phyloP scores from a whole-genome alignment of 2,888 invertebrate species.

The Tiphia femorata region DNA sequence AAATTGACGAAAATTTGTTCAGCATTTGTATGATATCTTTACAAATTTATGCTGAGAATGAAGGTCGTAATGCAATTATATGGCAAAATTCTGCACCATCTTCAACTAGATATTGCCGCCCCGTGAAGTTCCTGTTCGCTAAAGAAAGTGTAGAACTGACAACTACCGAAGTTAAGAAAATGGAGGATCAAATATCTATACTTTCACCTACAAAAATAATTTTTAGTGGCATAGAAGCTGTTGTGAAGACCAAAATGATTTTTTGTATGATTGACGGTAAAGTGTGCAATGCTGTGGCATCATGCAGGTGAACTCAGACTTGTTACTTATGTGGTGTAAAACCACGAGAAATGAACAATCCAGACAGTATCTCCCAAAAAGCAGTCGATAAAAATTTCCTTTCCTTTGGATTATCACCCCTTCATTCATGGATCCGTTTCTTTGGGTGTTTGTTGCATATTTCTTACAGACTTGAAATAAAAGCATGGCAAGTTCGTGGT shows the following conservation, averaged over 20 bases:
- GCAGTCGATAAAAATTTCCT: not conserved
- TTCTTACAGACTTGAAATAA: slow-evolving; percentile 6
- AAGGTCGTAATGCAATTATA: not conserved
- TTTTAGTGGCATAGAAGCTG: not conserved
- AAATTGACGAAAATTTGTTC: slow-evolving; percentile 6
- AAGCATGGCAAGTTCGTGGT: slow-evolving; percentile 3
- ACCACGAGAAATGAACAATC: slow-evolving; percentile 5
- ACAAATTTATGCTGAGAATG: not conserved
- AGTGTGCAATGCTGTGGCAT: slow-evolving; percentile 8
- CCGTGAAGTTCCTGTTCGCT: slow-evolving; percentile 5
- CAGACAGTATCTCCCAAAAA: not conserved
- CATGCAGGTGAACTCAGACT: no score
- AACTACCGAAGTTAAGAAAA: not conserved
- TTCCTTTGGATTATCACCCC: slow-evolving; percentile 9
- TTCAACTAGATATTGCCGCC: slow-evolving; percentile 7
- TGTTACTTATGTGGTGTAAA: no score
- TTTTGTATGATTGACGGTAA: slow-evolving; percentile 13
- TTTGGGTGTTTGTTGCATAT: slow-evolving; percentile 14
- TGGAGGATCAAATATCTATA: not conserved
- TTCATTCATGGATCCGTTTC: slow-evolving; percentile 15
- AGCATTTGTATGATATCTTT: not conserved
- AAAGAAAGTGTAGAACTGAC: not conserved
- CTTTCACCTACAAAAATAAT: slow-evolving; percentile 5
- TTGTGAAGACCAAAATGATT: slow-evolving; percentile 4
- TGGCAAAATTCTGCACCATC: slow-evolving; percentile 3